Evolutionary conservation across 2,113 vertebrate species (phyloP), one percentile per base, ranked within the genome.

Genomic region (Sprattus sprattus): DNA sequence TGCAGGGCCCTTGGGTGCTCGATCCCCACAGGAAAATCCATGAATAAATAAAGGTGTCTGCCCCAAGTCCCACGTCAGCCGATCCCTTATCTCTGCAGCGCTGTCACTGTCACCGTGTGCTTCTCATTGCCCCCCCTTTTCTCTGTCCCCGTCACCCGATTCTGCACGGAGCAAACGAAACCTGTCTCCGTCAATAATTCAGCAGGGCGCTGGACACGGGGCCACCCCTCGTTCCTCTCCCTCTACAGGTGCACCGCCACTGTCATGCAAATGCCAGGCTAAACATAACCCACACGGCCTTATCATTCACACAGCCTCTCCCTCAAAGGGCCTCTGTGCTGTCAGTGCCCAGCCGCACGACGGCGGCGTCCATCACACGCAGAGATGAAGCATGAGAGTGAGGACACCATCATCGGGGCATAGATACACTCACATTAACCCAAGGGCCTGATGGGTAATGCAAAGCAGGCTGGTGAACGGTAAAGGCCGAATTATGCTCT

Each of bases 11-110:
- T 32, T 3, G 25, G 45, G 16, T 71, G 57, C 52, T 64, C 44
- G 20, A 15, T 39, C 28, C 50, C 86, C 28, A 44, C 81, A 87
- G 87, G 87, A 88, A 88, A 90, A 87, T 89, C n/a, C 4, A 88
- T 91, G 49, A 91, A 91, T 91, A 89, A 91, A 83, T 91, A 45
- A 91, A 89, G 82, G 16, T 3, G 6, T 84, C 44, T 47, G 75
- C 54, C 80, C 25, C 47, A 45, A 82, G 75, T 82, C 82, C 16
- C 28, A 47, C 32, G 83, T 91, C 87, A 83, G 82, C 67, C 88
- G 88, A 88, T 89, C 88, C 82, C 45, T 54, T 78, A 78, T 78
- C 71, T 13, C 71, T 32, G 32, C 10, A 11, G 2, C 15, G 71
- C 71, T 11, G 67, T 75, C 67, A 75, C 25, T 32, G 67, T 75